Evolutionary conservation across 1,140 invertebrate genomes (phyloP).

Genomic region (Plectrocnemia conspersa): DNA sequence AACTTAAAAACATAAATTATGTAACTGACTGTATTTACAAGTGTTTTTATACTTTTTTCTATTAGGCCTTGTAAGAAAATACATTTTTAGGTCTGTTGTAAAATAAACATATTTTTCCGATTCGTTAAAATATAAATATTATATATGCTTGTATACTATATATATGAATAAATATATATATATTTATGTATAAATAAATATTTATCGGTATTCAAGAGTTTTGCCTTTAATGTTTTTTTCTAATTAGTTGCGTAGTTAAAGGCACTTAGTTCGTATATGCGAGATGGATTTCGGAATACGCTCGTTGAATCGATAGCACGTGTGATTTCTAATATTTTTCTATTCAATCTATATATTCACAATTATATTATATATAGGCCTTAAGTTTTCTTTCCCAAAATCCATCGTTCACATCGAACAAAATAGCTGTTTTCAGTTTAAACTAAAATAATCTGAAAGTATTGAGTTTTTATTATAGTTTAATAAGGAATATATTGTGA

Average conservation of each 20-base stretch:
- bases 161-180: slow-evolving; percentile 16
- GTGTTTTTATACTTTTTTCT: neutral
- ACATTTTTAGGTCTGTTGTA: neutral
- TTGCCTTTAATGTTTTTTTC: slow-evolving; percentile 6
- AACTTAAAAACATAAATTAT: too few relatives aligned
- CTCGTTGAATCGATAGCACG: neutral
- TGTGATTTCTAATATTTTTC: too few relatives aligned
- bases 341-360: too few relatives aligned
- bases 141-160: slow-evolving; percentile 5
- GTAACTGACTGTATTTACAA: too few relatives aligned
- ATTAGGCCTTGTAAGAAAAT: neutral
- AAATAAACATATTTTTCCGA: neutral
- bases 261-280: slow-evolving; percentile 15
- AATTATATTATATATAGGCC: too few relatives aligned
- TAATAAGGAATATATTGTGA: neutral
- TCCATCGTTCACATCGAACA: slow-evolving; percentile 1
- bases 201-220: neutral
- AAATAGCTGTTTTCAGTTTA: neutral
- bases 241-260: slow-evolving; percentile 1
- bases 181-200: slow-evolving; percentile 15
- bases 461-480: neutral
- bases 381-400: neutral
- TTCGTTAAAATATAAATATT: slow-evolving; percentile 7
- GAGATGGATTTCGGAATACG: slow-evolving; percentile 6
- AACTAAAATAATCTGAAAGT: neutral